Conservation (phyloP, 2,797 vertebrate genomes). For the Sardinella longiceps region DNA sequence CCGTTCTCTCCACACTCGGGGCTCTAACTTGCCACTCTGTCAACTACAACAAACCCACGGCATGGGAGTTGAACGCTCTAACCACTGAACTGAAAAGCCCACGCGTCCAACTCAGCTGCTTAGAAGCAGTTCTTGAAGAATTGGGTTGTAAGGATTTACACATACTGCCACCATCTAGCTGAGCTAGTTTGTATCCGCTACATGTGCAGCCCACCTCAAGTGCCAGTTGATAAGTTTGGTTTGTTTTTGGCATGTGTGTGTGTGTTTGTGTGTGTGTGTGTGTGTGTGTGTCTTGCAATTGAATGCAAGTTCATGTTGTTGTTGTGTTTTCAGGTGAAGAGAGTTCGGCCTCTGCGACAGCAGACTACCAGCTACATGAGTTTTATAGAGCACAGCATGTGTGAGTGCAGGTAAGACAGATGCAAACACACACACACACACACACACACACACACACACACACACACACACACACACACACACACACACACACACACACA, state of each 20-base stretch:
- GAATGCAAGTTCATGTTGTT: neutral
- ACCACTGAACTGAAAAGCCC: too few relatives aligned
- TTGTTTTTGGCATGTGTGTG: neutral
- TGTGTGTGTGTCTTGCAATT: neutral
- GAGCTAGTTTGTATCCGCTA: too few relatives aligned
- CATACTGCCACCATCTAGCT: too few relatives aligned
- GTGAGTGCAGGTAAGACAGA: slow-evolving; percentile 96
- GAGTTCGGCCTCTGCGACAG: slow-evolving; percentile 85
- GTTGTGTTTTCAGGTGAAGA: slow-evolving; percentile 83
- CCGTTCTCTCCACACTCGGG: too few relatives aligned
- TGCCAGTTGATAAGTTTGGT: too few relatives aligned
- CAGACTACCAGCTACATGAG: slow-evolving; percentile 90
- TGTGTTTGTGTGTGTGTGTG: neutral
- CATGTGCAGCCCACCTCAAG: too few relatives aligned
- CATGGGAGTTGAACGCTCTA: too few relatives aligned
- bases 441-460: slow-evolving; percentile 16
- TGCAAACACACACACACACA: slow-evolving; percentile 24
- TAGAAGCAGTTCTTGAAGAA: too few relatives aligned
- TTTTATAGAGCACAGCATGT: slow-evolving; percentile 95
- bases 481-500: neutral
- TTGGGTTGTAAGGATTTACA: too few relatives aligned
- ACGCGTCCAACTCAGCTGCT: too few relatives aligned
- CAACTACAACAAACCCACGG: too few relatives aligned
- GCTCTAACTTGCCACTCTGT: too few relatives aligned
- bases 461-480: neutral